These are phyloP conservation scores for Muscidifurax raptorellus DNA, from an alignment of 1,140 invertebrate genomes.

Conservation along the genomic window DNA sequence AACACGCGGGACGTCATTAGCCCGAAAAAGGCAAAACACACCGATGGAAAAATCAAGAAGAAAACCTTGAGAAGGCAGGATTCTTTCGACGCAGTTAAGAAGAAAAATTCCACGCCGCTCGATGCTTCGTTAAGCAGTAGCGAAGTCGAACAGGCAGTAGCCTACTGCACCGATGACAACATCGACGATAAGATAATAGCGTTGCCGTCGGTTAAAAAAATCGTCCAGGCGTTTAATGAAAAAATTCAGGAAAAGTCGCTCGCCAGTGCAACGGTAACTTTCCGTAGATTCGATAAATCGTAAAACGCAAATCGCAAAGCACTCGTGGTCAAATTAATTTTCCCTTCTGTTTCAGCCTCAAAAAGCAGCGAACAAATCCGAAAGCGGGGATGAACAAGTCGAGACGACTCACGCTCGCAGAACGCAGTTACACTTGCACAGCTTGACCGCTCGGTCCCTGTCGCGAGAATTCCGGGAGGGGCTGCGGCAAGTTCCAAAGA, in stretches of 20 bases:
- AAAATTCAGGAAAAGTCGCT: neutral
- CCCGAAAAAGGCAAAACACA: neutral
- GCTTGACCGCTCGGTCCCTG: slow-evolving; percentile 87
- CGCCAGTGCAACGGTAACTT: neutral
- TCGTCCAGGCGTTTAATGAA: slow-evolving; percentile 65
- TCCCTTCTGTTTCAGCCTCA: slow-evolving; percentile 48
- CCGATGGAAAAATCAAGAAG: neutral
- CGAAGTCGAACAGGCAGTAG: neutral
- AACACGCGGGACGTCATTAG: neutral
- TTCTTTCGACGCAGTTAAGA: neutral
- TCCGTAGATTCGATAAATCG: neutral
- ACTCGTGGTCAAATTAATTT: no score
- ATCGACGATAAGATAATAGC: neutral
- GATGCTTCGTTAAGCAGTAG: neutral
- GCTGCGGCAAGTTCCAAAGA: slow-evolving; percentile 71
- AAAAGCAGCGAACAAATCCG: slow-evolving; percentile 46
- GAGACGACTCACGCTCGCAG: slow-evolving; percentile 57
- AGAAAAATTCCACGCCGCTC: neutral
- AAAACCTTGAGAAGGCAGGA: neutral
- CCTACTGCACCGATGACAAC: neutral
- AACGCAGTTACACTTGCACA: slow-evolving; percentile 79
- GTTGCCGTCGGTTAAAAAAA: slow-evolving; percentile 70
- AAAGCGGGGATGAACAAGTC: neutral
- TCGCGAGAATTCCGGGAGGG: slow-evolving; percentile 85
- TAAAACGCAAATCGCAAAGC: no score